Conservation (phyloP, 1,140 invertebrate species). For the Drosophila ambigua region DNA sequence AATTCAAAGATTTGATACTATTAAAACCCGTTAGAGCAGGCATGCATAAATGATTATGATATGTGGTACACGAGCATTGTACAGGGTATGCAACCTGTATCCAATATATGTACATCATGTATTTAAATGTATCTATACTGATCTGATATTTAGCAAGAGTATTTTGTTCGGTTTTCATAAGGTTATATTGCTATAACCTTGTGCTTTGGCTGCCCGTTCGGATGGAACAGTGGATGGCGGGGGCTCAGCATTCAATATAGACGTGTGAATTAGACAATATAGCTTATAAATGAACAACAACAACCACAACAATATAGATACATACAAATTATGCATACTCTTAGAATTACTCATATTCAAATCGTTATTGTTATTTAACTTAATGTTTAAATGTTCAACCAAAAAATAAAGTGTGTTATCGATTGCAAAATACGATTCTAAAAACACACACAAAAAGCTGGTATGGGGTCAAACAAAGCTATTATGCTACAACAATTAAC, state of each 20-base stretch:
- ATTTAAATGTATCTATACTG: constrained; percentile 10
- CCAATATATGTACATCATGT: not conserved
- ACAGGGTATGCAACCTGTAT: constrained; percentile 54
- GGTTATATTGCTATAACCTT: constrained; percentile 49
- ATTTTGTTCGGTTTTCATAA: constrained; percentile 65
- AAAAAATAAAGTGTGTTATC: constrained; percentile 8
- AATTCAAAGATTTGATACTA: constrained; percentile 19
- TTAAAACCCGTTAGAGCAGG: too few relatives aligned
- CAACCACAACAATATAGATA: constrained; percentile 22
- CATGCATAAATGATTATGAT: constrained; percentile 1
- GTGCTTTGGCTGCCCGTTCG: constrained; percentile 32
- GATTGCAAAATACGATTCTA: constrained; percentile 2
- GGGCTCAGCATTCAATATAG: constrained; percentile 63
- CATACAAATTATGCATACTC: constrained; percentile 12
- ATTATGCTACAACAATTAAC: constrained; percentile 50
- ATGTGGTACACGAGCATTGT: constrained; percentile 69
- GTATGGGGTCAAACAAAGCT: constrained; percentile 84
- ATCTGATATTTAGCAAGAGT: constrained; percentile 27
- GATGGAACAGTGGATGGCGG: constrained; percentile 5
- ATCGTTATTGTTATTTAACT: constrained; percentile 58
- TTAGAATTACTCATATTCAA: constrained; percentile 14
- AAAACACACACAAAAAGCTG: constrained; percentile 70
- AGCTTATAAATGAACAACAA: constrained; percentile 56
- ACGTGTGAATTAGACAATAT: constrained; percentile 84
- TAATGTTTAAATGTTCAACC: constrained; percentile 46